Percentiles rank a stretch among this genome's conserved stretches.
phyloP scores from a whole-genome alignment of 2,113 vertebrate species.

The Laticauda colubrina region DNA sequence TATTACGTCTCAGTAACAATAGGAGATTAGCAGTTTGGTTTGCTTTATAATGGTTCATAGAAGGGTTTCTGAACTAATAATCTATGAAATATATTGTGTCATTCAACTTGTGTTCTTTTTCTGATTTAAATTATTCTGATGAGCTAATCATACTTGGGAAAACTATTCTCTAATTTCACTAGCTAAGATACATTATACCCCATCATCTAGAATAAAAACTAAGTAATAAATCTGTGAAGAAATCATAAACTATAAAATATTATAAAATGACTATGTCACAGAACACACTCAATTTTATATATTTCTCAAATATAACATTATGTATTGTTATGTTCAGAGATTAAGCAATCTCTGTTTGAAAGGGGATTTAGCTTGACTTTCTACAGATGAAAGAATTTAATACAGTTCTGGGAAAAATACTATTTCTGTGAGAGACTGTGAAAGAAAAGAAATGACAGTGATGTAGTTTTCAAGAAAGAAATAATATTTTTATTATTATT shows the following conservation, averaged over 20 bases:
- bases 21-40: not conserved
- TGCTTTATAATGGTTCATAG: not conserved
- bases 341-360: slow-evolving; percentile 39
- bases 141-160: not conserved
- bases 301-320: slow-evolving; percentile 21
- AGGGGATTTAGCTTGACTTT: slow-evolving; percentile 46
- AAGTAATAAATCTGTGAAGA: slow-evolving; percentile 37
- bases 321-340: slow-evolving; percentile 41
- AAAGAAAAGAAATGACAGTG: slow-evolving; percentile 52
- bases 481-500: slow-evolving; percentile 60
- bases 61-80: not conserved
- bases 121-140: slow-evolving; percentile 44
- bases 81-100: not conserved
- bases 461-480: slow-evolving; percentile 61
- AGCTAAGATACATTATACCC: slow-evolving; percentile 3
- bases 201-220: not conserved
- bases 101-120: not conserved
- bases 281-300: not conserved
- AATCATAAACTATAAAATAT: slow-evolving; percentile 48
- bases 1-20: not conserved
- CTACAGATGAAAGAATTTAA: slow-evolving; percentile 48
- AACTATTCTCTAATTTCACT: slow-evolving; percentile 25
- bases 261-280: slow-evolving; percentile 11
- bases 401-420: slow-evolving; percentile 37
- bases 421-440: slow-evolving; percentile 60